Conservation (phyloP, 2,113 vertebrate species). For the Pelecanus crispus region DNA sequence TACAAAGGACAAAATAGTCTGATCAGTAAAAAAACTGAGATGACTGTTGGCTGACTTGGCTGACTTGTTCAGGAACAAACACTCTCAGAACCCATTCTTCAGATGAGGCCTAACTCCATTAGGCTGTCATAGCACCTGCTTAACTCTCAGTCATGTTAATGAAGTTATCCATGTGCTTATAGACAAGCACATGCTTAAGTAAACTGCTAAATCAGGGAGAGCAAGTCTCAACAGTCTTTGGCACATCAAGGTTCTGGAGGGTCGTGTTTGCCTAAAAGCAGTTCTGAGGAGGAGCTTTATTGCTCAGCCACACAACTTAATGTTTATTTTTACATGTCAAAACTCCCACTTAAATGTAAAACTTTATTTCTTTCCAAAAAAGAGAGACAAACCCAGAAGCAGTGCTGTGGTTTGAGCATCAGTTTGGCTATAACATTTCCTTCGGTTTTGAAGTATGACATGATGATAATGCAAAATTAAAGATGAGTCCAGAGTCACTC, state of each 20-base stretch:
- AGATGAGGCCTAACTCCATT: slow-evolving; percentile 7
- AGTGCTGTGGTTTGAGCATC: background rate
- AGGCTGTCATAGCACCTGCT: slow-evolving; percentile 38
- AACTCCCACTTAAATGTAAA: background rate
- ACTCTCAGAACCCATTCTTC: background rate
- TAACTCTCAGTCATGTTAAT: slow-evolving; percentile 38
- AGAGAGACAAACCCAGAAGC: background rate
- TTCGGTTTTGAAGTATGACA: background rate
- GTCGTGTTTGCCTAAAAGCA: slow-evolving; percentile 20
- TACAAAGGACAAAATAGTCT: background rate
- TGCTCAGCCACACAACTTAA: background rate
- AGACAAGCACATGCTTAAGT: slow-evolving; percentile 23
- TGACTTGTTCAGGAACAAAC: slow-evolving; percentile 27
- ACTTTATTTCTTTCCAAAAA: background rate
- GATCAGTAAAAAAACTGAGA: background rate
- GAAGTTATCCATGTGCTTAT: slow-evolving; percentile 46
- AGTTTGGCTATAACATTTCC: background rate
- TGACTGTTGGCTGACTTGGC: slow-evolving; percentile 6
- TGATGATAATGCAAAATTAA: background rate
- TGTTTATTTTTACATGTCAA: background rate
- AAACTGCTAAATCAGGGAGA: slow-evolving; percentile 45
- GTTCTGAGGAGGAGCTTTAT: background rate
- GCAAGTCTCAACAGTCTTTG: slow-evolving; percentile 12
- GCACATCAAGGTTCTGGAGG: background rate
- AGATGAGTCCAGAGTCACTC: background rate